A percentile compares a stretch with the other conserved stretches of the same genome.
Evolutionary conservation across 1,140 invertebrate species (phyloP).

Genomic region (Dryas iulia): DNA sequence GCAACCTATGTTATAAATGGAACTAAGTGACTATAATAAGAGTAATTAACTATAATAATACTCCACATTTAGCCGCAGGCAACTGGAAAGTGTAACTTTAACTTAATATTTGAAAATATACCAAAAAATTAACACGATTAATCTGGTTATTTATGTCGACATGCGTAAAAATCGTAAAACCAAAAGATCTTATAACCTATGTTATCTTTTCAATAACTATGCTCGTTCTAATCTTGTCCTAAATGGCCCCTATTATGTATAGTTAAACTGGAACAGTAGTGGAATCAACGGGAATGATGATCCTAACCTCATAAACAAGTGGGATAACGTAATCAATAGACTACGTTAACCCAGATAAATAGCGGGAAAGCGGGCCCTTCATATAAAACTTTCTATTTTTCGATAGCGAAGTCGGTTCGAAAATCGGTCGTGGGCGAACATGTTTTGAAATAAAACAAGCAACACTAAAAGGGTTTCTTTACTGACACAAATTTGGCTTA

Average conservation of each 20-base stretch:
- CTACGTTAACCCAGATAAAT: conserved; percentile 64
- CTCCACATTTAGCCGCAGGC: too few species aligned
- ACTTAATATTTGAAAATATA: too few species aligned
- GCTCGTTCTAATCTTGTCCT: conserved; percentile 13
- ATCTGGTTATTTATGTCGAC: too few species aligned
- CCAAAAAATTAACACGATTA: too few species aligned
- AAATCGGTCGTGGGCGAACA: conserved; percentile 70
- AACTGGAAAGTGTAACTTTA: too few species aligned
- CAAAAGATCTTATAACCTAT: too few species aligned
- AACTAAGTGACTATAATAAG: too few species aligned
- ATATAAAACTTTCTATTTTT: conserved; percentile 77
- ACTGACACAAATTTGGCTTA: conserved; percentile 27
- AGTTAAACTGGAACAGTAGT: conserved; percentile 28
- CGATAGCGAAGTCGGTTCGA: conserved; percentile 62
- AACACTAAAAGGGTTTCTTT: conserved; percentile 21
- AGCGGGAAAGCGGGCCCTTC: conserved; percentile 66
- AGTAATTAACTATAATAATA: too few species aligned
- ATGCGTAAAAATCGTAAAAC: too few species aligned
- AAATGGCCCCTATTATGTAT: conserved; percentile 23
- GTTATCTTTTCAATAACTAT: neutral
- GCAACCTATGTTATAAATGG: neutral
- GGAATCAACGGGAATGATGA: conserved; percentile 25
- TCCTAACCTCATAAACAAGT: conserved; percentile 32
- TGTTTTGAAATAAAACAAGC: conserved; percentile 47
- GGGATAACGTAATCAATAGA: conserved; percentile 39